These are phyloP conservation scores for Muntiacus reevesi DNA, from an alignment of 2,113 vertebrate genomes.

Conservation along the genomic window DNA sequence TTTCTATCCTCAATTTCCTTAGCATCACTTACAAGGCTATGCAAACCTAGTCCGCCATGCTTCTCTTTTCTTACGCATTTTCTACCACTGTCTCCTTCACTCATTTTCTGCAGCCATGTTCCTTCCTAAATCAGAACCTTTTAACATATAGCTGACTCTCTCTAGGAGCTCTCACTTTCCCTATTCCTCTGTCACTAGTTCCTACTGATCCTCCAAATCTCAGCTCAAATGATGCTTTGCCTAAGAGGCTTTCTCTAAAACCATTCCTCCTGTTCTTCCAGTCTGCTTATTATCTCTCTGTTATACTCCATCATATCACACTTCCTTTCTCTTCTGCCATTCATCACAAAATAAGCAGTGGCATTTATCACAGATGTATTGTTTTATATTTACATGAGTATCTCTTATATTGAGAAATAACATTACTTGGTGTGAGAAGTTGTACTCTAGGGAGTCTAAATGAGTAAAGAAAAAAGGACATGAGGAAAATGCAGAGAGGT, in stretches of 20 bases:
- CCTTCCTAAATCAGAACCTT: neutral
- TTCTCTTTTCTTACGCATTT: neutral
- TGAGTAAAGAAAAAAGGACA: neutral
- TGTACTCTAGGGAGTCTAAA: neutral
- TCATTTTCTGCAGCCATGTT: neutral
- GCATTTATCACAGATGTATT: neutral
- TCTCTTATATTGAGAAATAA: neutral
- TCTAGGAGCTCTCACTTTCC: neutral
- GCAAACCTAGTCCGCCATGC: neutral
- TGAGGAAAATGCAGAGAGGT: neutral
- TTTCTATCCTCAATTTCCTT: neutral
- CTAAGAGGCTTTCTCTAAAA: neutral
- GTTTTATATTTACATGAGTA: neutral
- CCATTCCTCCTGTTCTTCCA: neutral
- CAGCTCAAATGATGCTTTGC: neutral
- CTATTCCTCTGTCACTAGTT: neutral
- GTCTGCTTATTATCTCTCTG: neutral
- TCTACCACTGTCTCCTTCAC: neutral
- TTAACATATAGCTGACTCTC: neutral
- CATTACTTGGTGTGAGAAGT: neutral
- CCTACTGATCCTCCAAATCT: neutral
- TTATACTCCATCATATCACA: neutral
- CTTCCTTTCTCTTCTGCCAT: neutral
- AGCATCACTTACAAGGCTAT: neutral
- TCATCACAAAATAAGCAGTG: neutral